Evolutionary conservation across 1,140 invertebrate species (phyloP).

Genomic region (Adelges cooleyi): DNA sequence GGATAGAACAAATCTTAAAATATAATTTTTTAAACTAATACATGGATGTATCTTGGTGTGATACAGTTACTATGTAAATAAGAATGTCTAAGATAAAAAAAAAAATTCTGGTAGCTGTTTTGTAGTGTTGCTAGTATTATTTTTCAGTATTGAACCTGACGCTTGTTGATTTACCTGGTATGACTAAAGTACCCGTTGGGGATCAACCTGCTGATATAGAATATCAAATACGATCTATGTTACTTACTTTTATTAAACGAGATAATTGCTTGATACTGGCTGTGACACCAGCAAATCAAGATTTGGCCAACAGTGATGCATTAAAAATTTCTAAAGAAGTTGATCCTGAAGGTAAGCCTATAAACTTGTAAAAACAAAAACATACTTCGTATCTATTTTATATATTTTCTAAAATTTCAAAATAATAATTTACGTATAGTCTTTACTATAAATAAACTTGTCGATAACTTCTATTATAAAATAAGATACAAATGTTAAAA

Average conservation of each 20-base stretch:
- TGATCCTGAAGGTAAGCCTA: slow-evolving; percentile 69
- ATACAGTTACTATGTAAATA: too few species aligned
- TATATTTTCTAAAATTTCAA: too few species aligned
- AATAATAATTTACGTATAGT: too few species aligned
- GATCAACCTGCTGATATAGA: slow-evolving; percentile 92
- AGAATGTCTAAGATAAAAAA: too few species aligned
- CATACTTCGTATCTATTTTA: too few species aligned
- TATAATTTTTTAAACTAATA: too few species aligned
- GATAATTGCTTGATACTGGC: slow-evolving; percentile 90
- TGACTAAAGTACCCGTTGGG: slow-evolving; percentile 91
- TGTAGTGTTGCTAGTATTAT: slow-evolving; percentile 31
- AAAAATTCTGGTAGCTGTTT: neutral
- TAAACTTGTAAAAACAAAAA: too few species aligned
- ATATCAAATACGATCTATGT: slow-evolving; percentile 84
- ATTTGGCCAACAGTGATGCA: slow-evolving; percentile 93
- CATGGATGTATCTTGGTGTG: too few species aligned
- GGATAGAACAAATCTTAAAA: too few species aligned
- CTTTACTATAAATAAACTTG: too few species aligned
- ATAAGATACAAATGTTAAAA: neutral
- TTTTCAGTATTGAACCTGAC: slow-evolving; percentile 83
- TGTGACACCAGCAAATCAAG: slow-evolving; percentile 92
- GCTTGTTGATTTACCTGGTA: slow-evolving; percentile 86
- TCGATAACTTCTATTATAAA: too few species aligned
- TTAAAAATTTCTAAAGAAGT: slow-evolving; percentile 91
- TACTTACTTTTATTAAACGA: slow-evolving; percentile 83